These are phyloP conservation scores for Rotaria magnacalcarata DNA, from an alignment of 2,888 invertebrate species.

Conservation along the genomic window DNA sequence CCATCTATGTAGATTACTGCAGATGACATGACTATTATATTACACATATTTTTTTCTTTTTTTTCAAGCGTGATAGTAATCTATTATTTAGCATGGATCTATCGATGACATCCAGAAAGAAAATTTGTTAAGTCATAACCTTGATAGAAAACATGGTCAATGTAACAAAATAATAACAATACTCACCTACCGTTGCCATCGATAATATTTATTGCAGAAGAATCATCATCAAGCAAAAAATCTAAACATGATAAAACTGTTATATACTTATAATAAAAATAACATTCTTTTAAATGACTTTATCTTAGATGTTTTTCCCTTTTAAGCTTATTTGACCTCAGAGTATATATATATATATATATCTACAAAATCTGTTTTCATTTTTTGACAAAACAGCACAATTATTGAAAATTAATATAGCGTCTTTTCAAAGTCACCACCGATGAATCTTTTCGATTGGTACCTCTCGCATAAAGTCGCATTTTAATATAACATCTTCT, in stretches of 20 bases:
- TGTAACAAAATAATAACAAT: too few species aligned
- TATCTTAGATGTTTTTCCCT: background rate
- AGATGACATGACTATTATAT: background rate
- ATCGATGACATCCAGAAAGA: too few species aligned
- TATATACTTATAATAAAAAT: background rate
- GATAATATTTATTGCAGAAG: background rate
- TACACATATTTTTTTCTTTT: background rate
- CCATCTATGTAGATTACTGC: background rate
- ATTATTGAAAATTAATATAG: background rate
- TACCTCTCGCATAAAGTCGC: conserved; percentile 18
- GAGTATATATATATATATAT: background rate
- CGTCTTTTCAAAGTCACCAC: conserved; percentile 18
- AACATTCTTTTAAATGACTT: background rate
- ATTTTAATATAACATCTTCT: background rate
- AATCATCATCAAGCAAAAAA: background rate
- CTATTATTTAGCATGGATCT: background rate
- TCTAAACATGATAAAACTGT: background rate
- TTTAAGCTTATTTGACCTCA: background rate
- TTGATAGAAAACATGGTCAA: too few species aligned
- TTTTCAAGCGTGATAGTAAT: background rate
- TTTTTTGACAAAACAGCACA: background rate
- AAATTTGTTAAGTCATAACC: too few species aligned
- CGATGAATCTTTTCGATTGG: background rate
- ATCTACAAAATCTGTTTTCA: background rate
- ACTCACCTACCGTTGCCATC: background rate